Conservation (phyloP, 2,888 invertebrate species). For the Phoenoteleia sp. region DNA sequence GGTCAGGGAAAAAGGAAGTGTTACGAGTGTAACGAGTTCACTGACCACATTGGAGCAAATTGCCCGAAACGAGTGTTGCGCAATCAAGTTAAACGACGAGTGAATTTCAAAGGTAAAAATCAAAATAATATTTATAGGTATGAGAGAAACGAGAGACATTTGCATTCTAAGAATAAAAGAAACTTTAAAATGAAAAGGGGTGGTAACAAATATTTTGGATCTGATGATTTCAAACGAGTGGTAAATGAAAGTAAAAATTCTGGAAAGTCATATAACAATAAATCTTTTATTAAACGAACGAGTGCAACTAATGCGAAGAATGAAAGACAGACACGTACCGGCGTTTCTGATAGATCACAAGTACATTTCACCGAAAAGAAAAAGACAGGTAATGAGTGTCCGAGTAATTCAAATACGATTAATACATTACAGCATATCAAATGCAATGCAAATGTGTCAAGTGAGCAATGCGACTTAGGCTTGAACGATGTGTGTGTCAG, state of each 20-base stretch:
- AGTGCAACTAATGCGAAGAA: neutral
- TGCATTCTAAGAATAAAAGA: neutral
- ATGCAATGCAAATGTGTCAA: too few species aligned
- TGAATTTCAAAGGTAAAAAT: too few species aligned
- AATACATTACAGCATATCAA: too few species aligned
- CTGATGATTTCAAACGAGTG: neutral
- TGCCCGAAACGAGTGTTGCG: too few species aligned
- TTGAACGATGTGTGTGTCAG: too few species aligned
- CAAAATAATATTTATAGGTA: too few species aligned
- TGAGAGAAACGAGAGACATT: too few species aligned
- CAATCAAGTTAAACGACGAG: too few species aligned
- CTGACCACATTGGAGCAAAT: neutral
- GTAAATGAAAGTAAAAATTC: neutral
- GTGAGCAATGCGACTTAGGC: too few species aligned
- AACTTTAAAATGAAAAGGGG: neutral
- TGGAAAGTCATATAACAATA: neutral
- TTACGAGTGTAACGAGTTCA: slow-evolving; percentile 4
- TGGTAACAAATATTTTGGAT: neutral
- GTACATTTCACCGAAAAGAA: neutral
- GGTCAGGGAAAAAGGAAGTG: neutral
- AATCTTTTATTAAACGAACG: neutral
- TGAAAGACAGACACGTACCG: neutral
- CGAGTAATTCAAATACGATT: too few species aligned
- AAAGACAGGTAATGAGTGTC: neutral
- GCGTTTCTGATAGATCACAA: neutral